Evolutionary conservation across 2,797 vertebrate species (phyloP).

Genomic region (Smutsia gigantea): DNA sequence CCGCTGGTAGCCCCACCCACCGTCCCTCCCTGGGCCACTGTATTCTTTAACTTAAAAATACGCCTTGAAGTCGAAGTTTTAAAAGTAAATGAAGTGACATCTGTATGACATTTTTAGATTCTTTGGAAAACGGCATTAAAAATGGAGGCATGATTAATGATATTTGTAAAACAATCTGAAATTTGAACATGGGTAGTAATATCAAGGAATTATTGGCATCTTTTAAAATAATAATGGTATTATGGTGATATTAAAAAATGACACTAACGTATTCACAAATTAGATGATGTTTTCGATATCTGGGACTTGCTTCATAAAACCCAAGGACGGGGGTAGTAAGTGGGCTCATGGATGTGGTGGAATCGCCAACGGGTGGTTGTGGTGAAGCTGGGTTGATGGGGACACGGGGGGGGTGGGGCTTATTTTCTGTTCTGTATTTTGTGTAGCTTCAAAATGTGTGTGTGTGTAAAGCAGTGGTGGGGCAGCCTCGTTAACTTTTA

Average conservation of each 20-base stretch:
- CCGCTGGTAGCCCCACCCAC: background rate
- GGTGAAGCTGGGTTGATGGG: background rate
- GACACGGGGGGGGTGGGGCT: background rate
- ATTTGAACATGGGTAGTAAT: background rate
- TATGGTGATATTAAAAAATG: background rate
- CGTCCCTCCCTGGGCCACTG: background rate
- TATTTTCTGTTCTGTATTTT: background rate
- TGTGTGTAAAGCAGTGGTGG: accelerated
- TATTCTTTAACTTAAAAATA: background rate
- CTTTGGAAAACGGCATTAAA: background rate
- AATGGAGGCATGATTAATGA: background rate
- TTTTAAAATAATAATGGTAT: background rate
- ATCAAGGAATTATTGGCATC: background rate
- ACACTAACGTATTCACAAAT: background rate
- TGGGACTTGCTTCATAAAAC: background rate
- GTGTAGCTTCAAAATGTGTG: background rate
- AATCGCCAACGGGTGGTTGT: background rate
- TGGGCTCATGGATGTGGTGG: background rate
- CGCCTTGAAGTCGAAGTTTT: background rate
- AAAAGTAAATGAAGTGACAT: background rate
- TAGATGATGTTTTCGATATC: background rate
- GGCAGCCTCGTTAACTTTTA: accelerated
- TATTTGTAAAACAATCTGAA: background rate
- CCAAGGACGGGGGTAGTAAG: background rate
- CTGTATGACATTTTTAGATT: background rate